Evolutionary conservation across 2,888 invertebrate species (phyloP), one percentile per base, ranked within the genome.

Genomic region (Zygaena filipendulae): DNA sequence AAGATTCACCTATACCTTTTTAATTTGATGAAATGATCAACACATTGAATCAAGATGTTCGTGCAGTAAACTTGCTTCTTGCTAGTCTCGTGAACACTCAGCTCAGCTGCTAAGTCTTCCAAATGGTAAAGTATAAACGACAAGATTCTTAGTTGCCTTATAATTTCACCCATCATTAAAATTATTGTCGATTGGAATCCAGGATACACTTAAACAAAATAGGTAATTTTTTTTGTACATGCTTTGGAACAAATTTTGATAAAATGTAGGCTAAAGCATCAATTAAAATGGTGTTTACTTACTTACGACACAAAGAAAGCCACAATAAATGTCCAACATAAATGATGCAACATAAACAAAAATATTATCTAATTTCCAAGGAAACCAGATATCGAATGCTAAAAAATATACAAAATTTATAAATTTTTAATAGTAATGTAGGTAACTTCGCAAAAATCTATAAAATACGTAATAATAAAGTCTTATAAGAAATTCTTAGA

Each of bases 361-460:
- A 7, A 60, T 54, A 36, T 75, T 49, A 8, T 67, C 42, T 23
- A 74, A 38, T 28, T 62, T 66, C 75, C 75, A 79, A 2, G 77
- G 77, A 36, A 72, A 70, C 72, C 69, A 75, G 64, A 77, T 75
- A 25, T 70, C 64, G 33, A 71, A 79, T 6, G 67, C 77, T 79
- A 27, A 30, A 13, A 30, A 20, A 23, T 21, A 30, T 11, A 22
- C 4, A 20, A n/a, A n/a, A n/a, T n/a, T n/a, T n/a, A n/a, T n/a
- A n/a, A n/a, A n/a, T n/a, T n/a, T n/a, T n/a, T n/a, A n/a, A n/a
- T n/a, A n/a, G n/a, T n/a, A n/a, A n/a, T n/a, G n/a, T n/a, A n/a
- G n/a, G n/a, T n/a, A n/a, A n/a, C n/a, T n/a, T n/a, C n/a, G n/a
- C n/a, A n/a, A n/a, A n/a, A n/a, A n/a, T n/a, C n/a, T n/a, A n/a